Conservation (phyloP, 2,797 vertebrate genomes). For the Rhadinocentrus ornatus region DNA sequence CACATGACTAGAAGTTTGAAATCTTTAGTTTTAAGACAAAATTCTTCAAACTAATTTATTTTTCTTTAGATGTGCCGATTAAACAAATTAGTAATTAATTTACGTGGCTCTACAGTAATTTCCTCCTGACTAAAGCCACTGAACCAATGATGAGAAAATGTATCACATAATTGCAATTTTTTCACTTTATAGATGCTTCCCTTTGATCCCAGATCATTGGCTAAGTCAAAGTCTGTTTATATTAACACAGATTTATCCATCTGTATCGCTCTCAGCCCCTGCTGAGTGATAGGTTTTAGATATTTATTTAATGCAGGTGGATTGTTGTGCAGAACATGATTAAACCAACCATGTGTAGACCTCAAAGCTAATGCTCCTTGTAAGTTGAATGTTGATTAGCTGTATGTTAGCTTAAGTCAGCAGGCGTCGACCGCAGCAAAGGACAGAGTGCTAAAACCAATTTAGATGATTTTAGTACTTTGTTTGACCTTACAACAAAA, state of each 20-base stretch:
- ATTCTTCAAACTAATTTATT: neutral
- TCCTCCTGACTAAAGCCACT: neutral
- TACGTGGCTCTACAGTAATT: neutral
- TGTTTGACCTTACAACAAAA: no score
- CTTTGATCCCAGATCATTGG: neutral
- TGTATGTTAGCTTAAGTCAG: no score
- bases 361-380: no score
- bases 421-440: neutral
- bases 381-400: no score
- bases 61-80: conserved; percentile 3
- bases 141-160: neutral
- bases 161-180: neutral
- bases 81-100: no score
- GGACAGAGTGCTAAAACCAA: neutral
- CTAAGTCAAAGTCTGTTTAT: neutral
- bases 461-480: neutral
- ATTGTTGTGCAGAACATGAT: no score
- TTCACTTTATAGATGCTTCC: neutral
- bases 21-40: no score
- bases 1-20: neutral
- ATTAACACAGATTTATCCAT: no score
- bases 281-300: no score
- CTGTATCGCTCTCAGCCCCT: no score
- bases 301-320: no score
- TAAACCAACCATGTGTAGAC: no score